Base-by-base conservation (phyloP, 2,797 vertebrate species). In the Gobio occitaniae region DNA sequence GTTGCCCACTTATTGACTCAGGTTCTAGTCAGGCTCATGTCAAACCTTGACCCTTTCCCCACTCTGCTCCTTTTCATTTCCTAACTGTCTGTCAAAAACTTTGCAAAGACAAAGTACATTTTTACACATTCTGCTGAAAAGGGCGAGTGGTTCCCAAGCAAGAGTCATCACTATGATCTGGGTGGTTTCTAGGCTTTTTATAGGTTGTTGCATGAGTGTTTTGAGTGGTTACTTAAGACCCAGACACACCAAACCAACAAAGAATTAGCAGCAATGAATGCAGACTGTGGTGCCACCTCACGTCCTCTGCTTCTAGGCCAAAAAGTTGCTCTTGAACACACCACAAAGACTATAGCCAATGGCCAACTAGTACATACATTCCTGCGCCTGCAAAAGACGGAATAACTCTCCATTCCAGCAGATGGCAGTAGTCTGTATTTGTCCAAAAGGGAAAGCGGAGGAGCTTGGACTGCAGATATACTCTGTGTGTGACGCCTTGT, bases 361-460 rank as follows among this genome's bases (percentile, higher is more conserved):
- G 5, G 61, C 17, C 17, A 59, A 59, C 21, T 11, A 59, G 2
- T 7, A 21, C 21, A 10, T 59, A 59, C 0, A 3, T 59, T 59
- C 9, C 21, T 59, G 56, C 1, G 8, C 9, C 9, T 59, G 21
- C 0, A 3, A n/a, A 21, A 59, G 9, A n/a, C 0, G 4, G n/a
- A 70, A 44, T 44, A 44, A 44, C 68, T n/a, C 21, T 47, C 19
- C 68, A 70, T 44, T 44, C 1, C 2, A 2, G 68, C 10, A 70
- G 68, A 17, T 21, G 17, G 1, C 32, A 21, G 36, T 41, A 44
- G 32, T 17, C 65, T 10, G 65, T 68, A n/a, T 70, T 70, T 0
- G 2, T 21, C 17, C 12, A 19, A 38, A 68, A 68, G 3, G 16
- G 17, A 68, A 68, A 68, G 16, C 16, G 4, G 36, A 68, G 47